Conservation (phyloP, 2,113 vertebrate genomes). For the Raja brachyura region DNA sequence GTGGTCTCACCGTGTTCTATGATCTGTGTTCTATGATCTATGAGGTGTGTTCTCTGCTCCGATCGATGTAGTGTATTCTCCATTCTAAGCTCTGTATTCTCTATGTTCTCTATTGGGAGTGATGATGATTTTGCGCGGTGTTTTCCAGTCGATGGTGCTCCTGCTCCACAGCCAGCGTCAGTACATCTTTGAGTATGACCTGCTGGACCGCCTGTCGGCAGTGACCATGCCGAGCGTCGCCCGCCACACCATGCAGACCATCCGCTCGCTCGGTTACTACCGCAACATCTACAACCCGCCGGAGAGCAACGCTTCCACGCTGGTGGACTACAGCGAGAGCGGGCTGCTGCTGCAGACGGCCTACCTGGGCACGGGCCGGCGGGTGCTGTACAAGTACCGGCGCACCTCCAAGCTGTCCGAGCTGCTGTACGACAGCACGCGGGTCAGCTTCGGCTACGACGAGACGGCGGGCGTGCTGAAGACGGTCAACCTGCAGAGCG, state of each 20-base stretch:
- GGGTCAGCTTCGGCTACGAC: slow-evolving; percentile 94
- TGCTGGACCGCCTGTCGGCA: slow-evolving; percentile 81
- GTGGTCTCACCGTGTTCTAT: too few relatives aligned
- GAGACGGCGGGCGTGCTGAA: slow-evolving; percentile 91
- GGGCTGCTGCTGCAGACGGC: slow-evolving; percentile 82
- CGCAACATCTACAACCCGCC: slow-evolving; percentile 95
- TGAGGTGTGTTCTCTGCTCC: too few relatives aligned
- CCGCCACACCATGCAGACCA: slow-evolving; percentile 93
- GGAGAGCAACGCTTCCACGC: slow-evolving; percentile 89
- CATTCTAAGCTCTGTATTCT: too few relatives aligned
- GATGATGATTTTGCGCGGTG: slow-evolving; percentile 36
- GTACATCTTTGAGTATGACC: slow-evolving; percentile 94
- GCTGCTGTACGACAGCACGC: slow-evolving; percentile 88
- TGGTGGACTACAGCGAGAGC: slow-evolving; percentile 93
- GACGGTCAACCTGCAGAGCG: slow-evolving; percentile 93
- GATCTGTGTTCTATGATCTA: too few relatives aligned
- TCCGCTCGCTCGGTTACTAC: slow-evolving; percentile 94
- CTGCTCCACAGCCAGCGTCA: slow-evolving; percentile 95
- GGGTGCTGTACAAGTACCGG: slow-evolving; percentile 86
- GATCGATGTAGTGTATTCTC: too few relatives aligned
- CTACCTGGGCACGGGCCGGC: slow-evolving; percentile 83
- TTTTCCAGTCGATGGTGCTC: slow-evolving; percentile 85
- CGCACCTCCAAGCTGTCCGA: slow-evolving; percentile 88
- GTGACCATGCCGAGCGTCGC: slow-evolving; percentile 97
- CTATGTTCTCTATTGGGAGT: too few relatives aligned